phyloP scores from a whole-genome alignment of 2,113 vertebrate genomes.

The Channa maculata region DNA sequence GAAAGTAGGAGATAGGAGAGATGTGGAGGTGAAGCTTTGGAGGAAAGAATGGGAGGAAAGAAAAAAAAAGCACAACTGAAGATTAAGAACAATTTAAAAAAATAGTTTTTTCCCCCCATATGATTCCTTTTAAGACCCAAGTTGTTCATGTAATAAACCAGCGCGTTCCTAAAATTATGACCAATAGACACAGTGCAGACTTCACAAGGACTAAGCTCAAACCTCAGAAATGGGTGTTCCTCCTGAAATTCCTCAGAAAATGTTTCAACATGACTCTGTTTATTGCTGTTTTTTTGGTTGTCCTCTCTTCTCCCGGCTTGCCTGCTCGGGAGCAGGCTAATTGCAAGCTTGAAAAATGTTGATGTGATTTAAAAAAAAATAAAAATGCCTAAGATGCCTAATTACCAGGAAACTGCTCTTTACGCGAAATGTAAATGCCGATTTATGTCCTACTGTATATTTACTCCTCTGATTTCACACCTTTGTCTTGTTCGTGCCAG shows the following conservation, averaged over 20 bases:
- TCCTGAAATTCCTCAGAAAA: background rate
- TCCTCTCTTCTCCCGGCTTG: background rate
- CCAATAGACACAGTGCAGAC: background rate
- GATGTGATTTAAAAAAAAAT: too few species aligned
- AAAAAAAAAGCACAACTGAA: background rate
- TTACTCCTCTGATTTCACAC: too few species aligned
- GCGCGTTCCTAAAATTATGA: background rate
- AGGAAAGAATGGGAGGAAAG: background rate
- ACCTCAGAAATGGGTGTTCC: background rate
- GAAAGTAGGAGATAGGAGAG: background rate
- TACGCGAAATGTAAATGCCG: background rate
- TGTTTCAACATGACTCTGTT: too few species aligned
- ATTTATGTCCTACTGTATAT: too few species aligned
- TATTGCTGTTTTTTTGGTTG: background rate
- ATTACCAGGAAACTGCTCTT: background rate
- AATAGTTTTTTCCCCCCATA: too few species aligned
- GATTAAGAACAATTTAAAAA: too few species aligned
- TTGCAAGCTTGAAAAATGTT: too few species aligned
- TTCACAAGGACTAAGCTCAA: background rate
- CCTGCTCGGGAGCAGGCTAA: background rate
- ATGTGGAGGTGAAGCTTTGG: background rate
- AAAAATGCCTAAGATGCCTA: too few species aligned
- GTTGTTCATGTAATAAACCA: background rate
- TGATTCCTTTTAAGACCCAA: background rate
- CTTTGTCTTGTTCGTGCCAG: background rate